A percentile compares a stretch with the other conserved stretches of the same genome.
phyloP scores from a whole-genome alignment of 1,140 invertebrate species.

The Neocloeon triangulifer region DNA sequence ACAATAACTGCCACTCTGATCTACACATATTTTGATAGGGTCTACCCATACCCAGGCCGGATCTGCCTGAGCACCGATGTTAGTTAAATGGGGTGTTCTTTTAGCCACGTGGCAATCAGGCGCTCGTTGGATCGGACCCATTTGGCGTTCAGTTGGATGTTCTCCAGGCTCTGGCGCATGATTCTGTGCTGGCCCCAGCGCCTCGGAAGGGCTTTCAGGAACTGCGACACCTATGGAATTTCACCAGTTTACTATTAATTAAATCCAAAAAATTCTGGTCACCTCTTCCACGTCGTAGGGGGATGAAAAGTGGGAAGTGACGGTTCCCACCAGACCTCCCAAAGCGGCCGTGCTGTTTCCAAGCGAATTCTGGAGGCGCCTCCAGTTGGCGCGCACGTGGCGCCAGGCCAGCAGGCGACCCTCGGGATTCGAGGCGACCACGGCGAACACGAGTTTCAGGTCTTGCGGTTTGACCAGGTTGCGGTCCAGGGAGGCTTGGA shows the following conservation, averaged over 20 bases:
- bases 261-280: conserved; percentile 6
- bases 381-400: conserved; percentile 51
- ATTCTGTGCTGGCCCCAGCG: conserved; percentile 38
- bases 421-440: conserved; percentile 40
- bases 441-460: conserved; percentile 36
- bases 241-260: no score
- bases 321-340: conserved; percentile 39
- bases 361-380: conserved; percentile 33
- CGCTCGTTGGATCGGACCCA: conserved; percentile 45
- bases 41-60: no score
- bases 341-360: conserved; percentile 35
- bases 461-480: conserved; percentile 43
- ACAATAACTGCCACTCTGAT: no score
- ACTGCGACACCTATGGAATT: conserved; percentile 35
- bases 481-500: conserved; percentile 34
- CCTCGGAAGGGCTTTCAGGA: conserved; percentile 43
- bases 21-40: no score
- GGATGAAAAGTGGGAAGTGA: conserved; percentile 42
- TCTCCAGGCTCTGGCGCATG: conserved; percentile 50
- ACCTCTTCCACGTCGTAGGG: conserved; percentile 51
- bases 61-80: no score
- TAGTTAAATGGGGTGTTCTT: conserved; percentile 21
- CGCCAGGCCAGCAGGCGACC: conserved; percentile 51
- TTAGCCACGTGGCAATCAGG: conserved; percentile 30
- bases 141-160: conserved; percentile 52